Evolutionary conservation across 1,140 invertebrate genomes (phyloP), one percentile per base, ranked within the genome.

Genomic region (Lethocerus indicus): DNA sequence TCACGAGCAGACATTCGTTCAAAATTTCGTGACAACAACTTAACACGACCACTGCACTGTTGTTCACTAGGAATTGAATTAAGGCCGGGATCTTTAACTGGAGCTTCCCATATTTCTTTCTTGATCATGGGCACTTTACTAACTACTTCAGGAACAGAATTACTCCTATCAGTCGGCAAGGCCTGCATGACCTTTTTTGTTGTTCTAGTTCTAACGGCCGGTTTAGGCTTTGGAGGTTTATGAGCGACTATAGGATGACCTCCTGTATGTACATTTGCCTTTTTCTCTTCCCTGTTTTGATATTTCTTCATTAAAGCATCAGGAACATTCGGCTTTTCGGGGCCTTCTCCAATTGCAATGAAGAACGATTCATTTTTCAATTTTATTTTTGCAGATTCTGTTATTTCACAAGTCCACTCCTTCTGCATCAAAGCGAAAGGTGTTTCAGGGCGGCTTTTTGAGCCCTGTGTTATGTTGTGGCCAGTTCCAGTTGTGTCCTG

Each of bases 171-270:
- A 29, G 21, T 24, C 16, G 29, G 36, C 42, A 28, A 28, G 5
- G 24, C 50, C 48, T 28, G 26, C 20, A 52, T 43, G 46, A 26
- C 51, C 44, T 42, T 62, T 59, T 23, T 59, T 21, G 24, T 5
- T 47, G 24, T 58, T 61, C 40, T 61, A 59, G 49, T 61, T 61
- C 27, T 24, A 37, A 20, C n/a, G 49, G 67, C 64, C 59, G 65
- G 62, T 3, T 66, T 66, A 0, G 67, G 67, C 50, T 69, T 70
- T 0, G 67, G 68, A 0, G 67, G 68, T 51, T 70, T 70, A 45
- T 70, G 67, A 1, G 67, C 60, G 0, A 69, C 66, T 29, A 68
- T 60, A 36, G 63, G 51, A 63, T 58, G 61, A 25, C 57, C 62
- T 26, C 58, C 49, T 7, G 53, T 48, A 1, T 45, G 54, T 2